Evolutionary conservation across 2,888 invertebrate species (phyloP).

Genomic region (Bombylius discolor): DNA sequence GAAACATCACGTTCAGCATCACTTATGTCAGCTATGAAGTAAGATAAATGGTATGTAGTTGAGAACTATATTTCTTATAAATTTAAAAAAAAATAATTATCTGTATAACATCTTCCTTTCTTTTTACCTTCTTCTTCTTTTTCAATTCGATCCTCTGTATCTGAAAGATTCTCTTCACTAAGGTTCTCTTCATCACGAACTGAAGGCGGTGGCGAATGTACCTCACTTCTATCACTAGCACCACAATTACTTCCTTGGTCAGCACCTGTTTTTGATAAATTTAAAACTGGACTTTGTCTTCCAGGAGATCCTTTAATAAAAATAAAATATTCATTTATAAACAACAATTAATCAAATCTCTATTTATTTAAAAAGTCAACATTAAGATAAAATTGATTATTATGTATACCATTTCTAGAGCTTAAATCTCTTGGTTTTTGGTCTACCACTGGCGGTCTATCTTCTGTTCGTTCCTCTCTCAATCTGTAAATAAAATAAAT

Average conservation of each 20-base stretch:
- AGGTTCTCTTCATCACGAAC: constrained; percentile 64
- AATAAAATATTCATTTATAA: no score
- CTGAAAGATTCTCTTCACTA: constrained; percentile 73
- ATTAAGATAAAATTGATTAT: no score
- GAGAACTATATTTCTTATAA: no score
- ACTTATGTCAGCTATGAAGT: constrained; percentile 45
- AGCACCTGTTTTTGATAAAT: constrained; percentile 76
- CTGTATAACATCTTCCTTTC: not conserved
- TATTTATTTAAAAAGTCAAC: no score
- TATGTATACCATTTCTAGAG: constrained; percentile 69
- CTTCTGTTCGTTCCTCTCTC: constrained; percentile 77
- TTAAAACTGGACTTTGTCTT: constrained; percentile 83
- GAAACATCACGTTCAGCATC: constrained; percentile 60
- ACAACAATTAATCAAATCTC: no score
- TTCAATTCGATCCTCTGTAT: constrained; percentile 72
- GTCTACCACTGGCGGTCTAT: constrained; percentile 66
- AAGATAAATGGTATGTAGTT: no score
- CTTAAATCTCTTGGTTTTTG: constrained; percentile 74
- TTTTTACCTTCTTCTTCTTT: constrained; percentile 49
- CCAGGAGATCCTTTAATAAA: constrained; percentile 51
- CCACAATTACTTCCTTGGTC: constrained; percentile 50
- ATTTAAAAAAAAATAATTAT: no score
- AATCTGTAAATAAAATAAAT: constrained; percentile 42
- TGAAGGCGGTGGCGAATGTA: constrained; percentile 45
- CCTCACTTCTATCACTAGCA: constrained; percentile 51